Evolutionary conservation across 1,140 invertebrate species (phyloP), one percentile per base, ranked within the genome.

Genomic region (Leptinotarsa texana): DNA sequence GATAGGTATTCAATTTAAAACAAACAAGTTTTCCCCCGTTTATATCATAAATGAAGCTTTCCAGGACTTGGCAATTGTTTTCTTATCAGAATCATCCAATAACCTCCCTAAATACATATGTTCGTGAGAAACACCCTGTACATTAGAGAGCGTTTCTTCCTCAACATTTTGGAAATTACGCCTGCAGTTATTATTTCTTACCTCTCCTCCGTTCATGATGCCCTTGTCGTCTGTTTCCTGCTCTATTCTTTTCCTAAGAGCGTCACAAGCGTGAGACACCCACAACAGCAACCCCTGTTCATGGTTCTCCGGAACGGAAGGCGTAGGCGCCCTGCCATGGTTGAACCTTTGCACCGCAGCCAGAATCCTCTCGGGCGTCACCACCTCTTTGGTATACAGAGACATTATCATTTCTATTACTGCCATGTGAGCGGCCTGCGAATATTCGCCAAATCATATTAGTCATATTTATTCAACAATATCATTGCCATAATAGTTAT

Each of bases 381-480:
- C 93, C 74, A 98, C 94, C 87, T 98, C 96, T 82, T 94, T 93
- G 77, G 96, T 93, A 87, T 98, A 98, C 76, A 99, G 90, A 80
- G 91, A 90, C 97, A 99, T 99, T 84, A 99, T 89, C 79, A 95
- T 95, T 89, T 99, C 97, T 87, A 98, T 97, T 86, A 99, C 94
- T 85, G 95, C 92, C 91, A 99, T 93, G 87, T 99, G 98, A 79
- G 96, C 95, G 85, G 91, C 93, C 97, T 99, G 85, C 57, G 88
- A 87, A 11, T 11, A 42, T 11, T 42, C 8, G 33, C 33, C 33
- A 42, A 82, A 82, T 21, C 11, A 42, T 42, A 11, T 42, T 42
- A 42, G 2, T 42, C 8, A 42, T 42, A 42, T 42, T 42, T 11
- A 42, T 42, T 42, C 33, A 42, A 11, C 33, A 42, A 33, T 27